Percentiles rank a stretch among this genome's conserved stretches.
Evolutionary conservation across 92 coral and sea anemone species (phyloP).

Genomic region (Nematostella vectensis): DNA sequence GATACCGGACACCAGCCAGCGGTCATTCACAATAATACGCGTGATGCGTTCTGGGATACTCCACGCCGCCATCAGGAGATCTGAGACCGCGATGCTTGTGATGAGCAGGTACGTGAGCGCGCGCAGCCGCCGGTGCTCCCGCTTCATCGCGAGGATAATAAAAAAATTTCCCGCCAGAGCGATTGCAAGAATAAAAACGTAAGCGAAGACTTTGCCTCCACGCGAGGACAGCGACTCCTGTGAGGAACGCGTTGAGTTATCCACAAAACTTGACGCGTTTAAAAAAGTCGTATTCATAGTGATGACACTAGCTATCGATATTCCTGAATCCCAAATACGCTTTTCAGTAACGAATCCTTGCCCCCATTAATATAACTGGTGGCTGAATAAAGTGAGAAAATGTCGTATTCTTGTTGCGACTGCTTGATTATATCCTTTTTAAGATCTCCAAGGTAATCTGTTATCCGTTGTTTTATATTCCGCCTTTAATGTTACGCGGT

Average conservation of each 20-base stretch:
- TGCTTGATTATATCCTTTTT: too few species aligned
- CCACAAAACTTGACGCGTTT: too few species aligned
- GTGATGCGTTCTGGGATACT: conserved; percentile 56
- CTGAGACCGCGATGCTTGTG: conserved; percentile 50
- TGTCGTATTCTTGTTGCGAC: too few species aligned
- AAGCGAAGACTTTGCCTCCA: conserved; percentile 29
- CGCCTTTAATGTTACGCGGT: too few species aligned
- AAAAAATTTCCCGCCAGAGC: conserved; percentile 37
- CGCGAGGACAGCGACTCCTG: conserved; percentile 9
- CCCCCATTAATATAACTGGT: too few species aligned
- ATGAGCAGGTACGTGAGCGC: conserved; percentile 41
- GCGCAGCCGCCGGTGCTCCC: conserved; percentile 32
- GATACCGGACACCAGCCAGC: conserved; percentile 39
- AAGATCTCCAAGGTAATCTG: too few species aligned
- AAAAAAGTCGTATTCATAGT: too few species aligned
- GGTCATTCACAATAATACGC: conserved; percentile 21
- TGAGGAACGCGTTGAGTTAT: background rate
- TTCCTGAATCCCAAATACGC: too few species aligned
- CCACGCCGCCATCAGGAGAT: conserved; percentile 35
- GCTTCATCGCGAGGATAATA: conserved; percentile 35
- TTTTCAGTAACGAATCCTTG: too few species aligned
- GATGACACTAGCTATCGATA: too few species aligned
- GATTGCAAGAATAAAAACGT: conserved; percentile 12
- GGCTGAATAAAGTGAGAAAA: too few species aligned
- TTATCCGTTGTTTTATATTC: too few species aligned